A percentile compares a stretch with the other conserved stretches of the same genome.
These are phyloP conservation scores for Mesorhabditis belari DNA, from an alignment of 2,888 invertebrate genomes.

Conservation along the genomic window DNA sequence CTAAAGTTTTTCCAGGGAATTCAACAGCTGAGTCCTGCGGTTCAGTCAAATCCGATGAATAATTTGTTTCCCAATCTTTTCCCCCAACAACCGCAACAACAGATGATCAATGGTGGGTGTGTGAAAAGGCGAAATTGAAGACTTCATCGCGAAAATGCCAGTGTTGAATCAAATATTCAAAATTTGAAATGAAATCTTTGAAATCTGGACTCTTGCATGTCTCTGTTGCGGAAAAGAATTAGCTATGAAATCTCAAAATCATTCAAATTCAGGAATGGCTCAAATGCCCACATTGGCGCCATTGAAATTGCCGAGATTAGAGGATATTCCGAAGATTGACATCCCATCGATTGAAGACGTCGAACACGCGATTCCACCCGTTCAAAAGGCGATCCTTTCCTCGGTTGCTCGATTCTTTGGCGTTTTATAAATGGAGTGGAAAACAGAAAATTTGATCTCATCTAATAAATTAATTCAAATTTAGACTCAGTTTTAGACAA, in stretches of 20 bases:
- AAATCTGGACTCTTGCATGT: neutral
- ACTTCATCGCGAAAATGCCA: too few relatives aligned
- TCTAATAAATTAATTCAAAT: too few relatives aligned
- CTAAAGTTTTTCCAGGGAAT: too few relatives aligned
- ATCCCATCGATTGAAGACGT: conserved; percentile 39
- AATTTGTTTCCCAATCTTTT: too few relatives aligned
- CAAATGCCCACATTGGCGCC: conserved; percentile 11
- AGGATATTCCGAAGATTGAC: conserved; percentile 32
- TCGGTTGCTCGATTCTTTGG: conserved; percentile 41
- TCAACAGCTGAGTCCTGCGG: too few relatives aligned
- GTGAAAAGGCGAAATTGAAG: too few relatives aligned
- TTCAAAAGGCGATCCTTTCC: conserved; percentile 31
- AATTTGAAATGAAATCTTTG: neutral
- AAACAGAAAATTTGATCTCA: too few relatives aligned
- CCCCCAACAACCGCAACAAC: neutral
- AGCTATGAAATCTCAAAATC: neutral
- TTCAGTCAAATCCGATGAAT: too few relatives aligned
- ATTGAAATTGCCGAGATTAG: conserved; percentile 23
- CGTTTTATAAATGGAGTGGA: conserved; percentile 19
- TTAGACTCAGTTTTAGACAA: too few relatives aligned
- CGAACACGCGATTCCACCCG: conserved; percentile 34
- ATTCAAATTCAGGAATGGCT: too few relatives aligned
- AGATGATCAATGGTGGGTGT: neutral
- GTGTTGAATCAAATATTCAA: too few relatives aligned
- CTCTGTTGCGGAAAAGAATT: neutral